These are phyloP conservation scores for Drosophila triauraria DNA, from an alignment of 1,140 invertebrate genomes.

Conservation along the genomic window DNA sequence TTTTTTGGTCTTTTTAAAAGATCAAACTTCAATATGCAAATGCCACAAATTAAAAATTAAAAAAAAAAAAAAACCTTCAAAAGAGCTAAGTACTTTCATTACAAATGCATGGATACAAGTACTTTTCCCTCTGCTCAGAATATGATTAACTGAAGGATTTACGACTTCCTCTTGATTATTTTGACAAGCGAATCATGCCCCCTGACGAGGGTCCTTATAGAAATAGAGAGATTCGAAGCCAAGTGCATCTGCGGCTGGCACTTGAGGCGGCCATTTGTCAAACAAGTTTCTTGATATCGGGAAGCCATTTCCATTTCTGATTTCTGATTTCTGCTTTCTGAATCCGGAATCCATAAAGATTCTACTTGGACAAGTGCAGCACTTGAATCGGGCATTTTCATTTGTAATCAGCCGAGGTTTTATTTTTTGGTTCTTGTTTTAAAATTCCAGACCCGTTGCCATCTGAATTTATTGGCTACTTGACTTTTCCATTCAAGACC, in stretches of 20 bases:
- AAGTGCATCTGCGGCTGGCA: slow-evolving; percentile 31
- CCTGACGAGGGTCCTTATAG: slow-evolving; percentile 54
- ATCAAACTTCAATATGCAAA: slow-evolving; percentile 16
- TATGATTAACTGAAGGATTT: slow-evolving; percentile 60
- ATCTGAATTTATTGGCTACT: slow-evolving; percentile 70
- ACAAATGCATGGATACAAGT: slow-evolving; percentile 18
- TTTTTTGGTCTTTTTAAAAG: slow-evolving; percentile 13
- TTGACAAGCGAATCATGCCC: slow-evolving; percentile 64
- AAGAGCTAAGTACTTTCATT: slow-evolving; percentile 5
- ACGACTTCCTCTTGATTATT: slow-evolving; percentile 73
- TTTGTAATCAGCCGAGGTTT: slow-evolving; percentile 63
- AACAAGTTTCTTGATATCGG: slow-evolving; percentile 38
- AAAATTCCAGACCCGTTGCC: slow-evolving; percentile 68
- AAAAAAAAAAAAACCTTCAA: background rate
- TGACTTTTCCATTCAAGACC: slow-evolving; percentile 47
- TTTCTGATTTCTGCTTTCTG: slow-evolving; percentile 38
- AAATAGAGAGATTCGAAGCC: slow-evolving; percentile 8
- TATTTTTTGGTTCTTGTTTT: slow-evolving; percentile 42
- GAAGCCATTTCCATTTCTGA: slow-evolving; percentile 52
- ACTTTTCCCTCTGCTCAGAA: slow-evolving; percentile 8
- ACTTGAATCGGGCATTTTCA: slow-evolving; percentile 63
- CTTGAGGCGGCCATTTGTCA: slow-evolving; percentile 70
- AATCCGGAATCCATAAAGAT: slow-evolving; percentile 28
- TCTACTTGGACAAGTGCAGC: slow-evolving; percentile 54
- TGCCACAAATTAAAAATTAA: slow-evolving; percentile 1